Conservation (phyloP, 2,888 invertebrate genomes). For the Encarsia formosa region DNA sequence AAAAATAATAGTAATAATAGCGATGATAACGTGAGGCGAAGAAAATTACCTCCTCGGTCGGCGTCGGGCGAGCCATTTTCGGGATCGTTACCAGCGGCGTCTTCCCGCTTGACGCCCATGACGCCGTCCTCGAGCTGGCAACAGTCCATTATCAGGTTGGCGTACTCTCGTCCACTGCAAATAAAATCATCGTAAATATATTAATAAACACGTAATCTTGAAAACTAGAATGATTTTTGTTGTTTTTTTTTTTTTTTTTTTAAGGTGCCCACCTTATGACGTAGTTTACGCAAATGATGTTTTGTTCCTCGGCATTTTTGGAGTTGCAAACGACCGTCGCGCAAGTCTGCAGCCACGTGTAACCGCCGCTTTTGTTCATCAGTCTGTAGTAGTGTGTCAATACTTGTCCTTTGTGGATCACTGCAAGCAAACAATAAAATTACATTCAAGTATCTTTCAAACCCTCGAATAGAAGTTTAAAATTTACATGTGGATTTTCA, state of each 20-base stretch:
- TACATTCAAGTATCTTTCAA: no score
- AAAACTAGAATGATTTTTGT: neutral
- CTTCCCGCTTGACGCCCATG: constrained; percentile 79
- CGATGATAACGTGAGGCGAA: no score
- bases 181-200: no score
- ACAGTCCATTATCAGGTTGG: constrained; percentile 88
- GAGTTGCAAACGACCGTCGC: constrained; percentile 94
- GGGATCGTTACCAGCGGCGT: constrained; percentile 71
- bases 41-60: constrained; percentile 67
- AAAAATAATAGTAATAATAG: no score
- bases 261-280: constrained; percentile 75
- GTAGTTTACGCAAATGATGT: constrained; percentile 95
- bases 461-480: no score
- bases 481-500: neutral
- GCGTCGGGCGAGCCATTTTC: constrained; percentile 86
- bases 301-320: constrained; percentile 95
- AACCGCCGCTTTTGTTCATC: constrained; percentile 95
- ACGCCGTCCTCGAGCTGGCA: constrained; percentile 85
- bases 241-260: neutral
- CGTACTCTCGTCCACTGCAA: constrained; percentile 80
- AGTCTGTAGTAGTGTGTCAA: constrained; percentile 92
- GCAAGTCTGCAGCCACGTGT: constrained; percentile 95
- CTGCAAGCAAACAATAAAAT: constrained; percentile 56
- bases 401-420: constrained; percentile 94
- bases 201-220: no score